A percentile compares a stretch with the other conserved stretches of the same genome.
These are phyloP conservation scores for Phocides pigmalion DNA, from an alignment of 1,140 invertebrate genomes.

Conservation along the genomic window DNA sequence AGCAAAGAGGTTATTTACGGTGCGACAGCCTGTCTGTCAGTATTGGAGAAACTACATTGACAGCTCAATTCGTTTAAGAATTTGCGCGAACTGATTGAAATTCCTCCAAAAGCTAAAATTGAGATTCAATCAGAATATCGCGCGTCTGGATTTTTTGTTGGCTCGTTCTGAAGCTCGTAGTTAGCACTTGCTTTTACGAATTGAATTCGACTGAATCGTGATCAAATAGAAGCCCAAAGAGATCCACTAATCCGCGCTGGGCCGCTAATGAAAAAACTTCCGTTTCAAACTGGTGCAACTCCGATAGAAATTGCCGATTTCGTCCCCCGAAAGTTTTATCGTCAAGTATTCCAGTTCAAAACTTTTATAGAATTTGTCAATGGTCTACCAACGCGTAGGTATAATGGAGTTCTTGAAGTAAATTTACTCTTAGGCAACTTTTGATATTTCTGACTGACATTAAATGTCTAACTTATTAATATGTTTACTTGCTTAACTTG, in stretches of 20 bases:
- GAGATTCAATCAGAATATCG: background rate
- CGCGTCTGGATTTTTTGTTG: conserved; percentile 13
- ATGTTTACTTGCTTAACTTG: no score
- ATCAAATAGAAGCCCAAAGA: conserved; percentile 29
- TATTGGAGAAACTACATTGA: background rate
- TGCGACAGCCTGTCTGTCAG: background rate
- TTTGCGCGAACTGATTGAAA: background rate
- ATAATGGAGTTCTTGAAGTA: no score
- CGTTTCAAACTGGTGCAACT: conserved; percentile 28
- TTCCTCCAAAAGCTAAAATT: conserved; percentile 7
- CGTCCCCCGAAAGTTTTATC: conserved; percentile 26
- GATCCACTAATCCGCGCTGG: conserved; percentile 22
- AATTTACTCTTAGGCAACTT: background rate
- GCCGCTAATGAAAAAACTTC: conserved; percentile 31
- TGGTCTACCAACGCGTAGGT: conserved; percentile 3
- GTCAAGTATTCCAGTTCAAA: conserved; percentile 24
- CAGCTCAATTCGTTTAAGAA: background rate
- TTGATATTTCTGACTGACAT: no score
- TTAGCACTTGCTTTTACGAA: conserved; percentile 29
- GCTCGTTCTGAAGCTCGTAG: background rate
- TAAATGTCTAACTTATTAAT: no score
- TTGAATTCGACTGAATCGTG: conserved; percentile 31
- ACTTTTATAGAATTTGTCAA: conserved; percentile 31
- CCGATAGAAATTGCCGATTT: conserved; percentile 31
- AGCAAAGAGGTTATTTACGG: no score